Evolutionary conservation across 2,888 invertebrate genomes (phyloP), one percentile per base, ranked within the genome.

Genomic region (Drosophila leonis): DNA sequence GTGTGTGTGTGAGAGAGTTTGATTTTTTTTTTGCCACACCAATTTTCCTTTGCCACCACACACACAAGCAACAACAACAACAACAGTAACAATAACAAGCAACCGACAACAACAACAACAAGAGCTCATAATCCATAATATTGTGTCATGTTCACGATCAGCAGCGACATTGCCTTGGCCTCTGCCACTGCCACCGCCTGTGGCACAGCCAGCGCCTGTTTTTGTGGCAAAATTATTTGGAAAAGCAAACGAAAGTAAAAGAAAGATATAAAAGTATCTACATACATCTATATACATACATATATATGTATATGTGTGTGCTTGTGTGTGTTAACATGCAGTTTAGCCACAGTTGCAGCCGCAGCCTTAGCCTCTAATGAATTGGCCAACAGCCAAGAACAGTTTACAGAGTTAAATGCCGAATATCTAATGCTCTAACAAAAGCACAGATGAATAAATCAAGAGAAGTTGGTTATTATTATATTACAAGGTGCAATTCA

Each of bases 101-200:
- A 24, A 35, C 35, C 39, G 42, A 20, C 37, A 57, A 35, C n/a
- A 75, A 46, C 72, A 60, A 33, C 61, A 71, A 37, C 60, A 42
- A 61, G 42, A 75, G 76, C 75, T 86, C 86, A 86, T 88, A 86
- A 88, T 83, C 83, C 75, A 82, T 82, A 86, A 86, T 86, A 86
- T 86, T 86, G 86, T 86, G 86, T 88, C 86, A 86, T 86, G 86
- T 88, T 88, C 88, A 86, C 75, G 86, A 83, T 82, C 88, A 83
- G 72, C 88, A 82, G 70, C 83, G 72, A 69, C 83, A 57, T 72
- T 66, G 79, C 62, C 66, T 41, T 69, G 66, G 74, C 70, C 70
- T 52, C 61, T 51, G 75, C 31, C 57, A 31, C 33, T 10, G 64
- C 31, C 56, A n/a, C 51, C 63, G 74, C 69, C 69, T 51, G 52